Percentiles rank a stretch among this genome's conserved stretches.
phyloP scores from a whole-genome alignment of 2,113 vertebrate species.

The Lophotis ruficrista region DNA sequence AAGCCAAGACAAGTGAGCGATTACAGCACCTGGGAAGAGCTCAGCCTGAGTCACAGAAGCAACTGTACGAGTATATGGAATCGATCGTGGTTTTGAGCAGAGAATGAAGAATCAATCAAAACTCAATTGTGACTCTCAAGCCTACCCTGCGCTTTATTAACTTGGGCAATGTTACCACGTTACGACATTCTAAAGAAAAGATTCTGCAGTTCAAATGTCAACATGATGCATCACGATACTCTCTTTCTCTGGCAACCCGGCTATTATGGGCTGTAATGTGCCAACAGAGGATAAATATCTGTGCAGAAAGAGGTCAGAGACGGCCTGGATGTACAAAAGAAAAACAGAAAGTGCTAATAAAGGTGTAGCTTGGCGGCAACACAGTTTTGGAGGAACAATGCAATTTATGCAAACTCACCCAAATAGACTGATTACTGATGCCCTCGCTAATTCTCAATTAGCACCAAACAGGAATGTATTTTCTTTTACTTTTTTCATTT shows the following conservation, averaged over 20 bases:
- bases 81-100: not conserved
- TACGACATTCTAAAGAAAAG: not conserved
- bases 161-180: not conserved
- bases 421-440: not conserved
- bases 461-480: not conserved
- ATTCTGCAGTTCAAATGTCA: conserved; percentile 14
- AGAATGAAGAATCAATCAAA: conserved; percentile 25
- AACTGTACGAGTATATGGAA: not conserved
- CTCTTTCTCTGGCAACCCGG: not conserved
- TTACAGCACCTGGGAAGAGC: not conserved
- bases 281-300: not conserved
- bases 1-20: not conserved
- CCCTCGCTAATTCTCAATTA: not conserved
- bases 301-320: conserved; percentile 1
- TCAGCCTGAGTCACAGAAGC: not conserved
- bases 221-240: not conserved
- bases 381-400: not conserved
- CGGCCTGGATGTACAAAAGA: not conserved
- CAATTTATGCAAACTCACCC: not conserved
- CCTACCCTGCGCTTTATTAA: not conserved
- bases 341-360: not conserved
- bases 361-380: not conserved
- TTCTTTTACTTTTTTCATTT: not conserved
- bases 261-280: conserved; percentile 7
- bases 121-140: not conserved